phyloP scores from a whole-genome alignment of 2,113 vertebrate species.

The Mustela nigripes region DNA sequence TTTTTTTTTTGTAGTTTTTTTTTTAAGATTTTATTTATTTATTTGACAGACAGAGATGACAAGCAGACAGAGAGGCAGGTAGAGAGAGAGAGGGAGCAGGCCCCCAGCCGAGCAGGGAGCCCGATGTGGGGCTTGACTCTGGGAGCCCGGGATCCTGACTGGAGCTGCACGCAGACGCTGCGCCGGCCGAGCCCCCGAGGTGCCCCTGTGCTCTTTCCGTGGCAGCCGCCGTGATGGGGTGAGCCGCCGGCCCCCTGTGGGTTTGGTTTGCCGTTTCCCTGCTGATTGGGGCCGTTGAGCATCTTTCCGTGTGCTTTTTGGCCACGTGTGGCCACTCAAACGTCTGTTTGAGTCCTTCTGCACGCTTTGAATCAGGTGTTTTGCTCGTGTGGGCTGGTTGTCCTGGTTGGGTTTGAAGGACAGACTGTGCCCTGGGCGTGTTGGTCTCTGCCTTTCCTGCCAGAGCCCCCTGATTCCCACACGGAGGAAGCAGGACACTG shows the following conservation, averaged over 20 bases:
- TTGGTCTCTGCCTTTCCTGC: too few relatives aligned
- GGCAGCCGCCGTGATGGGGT: not conserved
- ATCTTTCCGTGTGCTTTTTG: too few relatives aligned
- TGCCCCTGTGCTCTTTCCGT: too few relatives aligned
- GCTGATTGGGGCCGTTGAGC: not conserved
- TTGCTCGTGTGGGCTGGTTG: too few relatives aligned
- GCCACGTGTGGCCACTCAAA: not conserved
- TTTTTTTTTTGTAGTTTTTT: too few relatives aligned
- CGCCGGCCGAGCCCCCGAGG: not conserved
- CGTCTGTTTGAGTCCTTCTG: not conserved
- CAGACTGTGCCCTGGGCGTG: rapidly evolving
- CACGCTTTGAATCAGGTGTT: not conserved
- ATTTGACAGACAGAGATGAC: too few relatives aligned
- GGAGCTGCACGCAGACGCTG: not conserved
- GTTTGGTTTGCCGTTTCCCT: not conserved
- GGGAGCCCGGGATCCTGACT: not conserved
- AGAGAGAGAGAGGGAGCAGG: too few relatives aligned
- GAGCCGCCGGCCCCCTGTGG: not conserved
- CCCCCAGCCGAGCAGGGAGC: not conserved
- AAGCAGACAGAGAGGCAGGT: too few relatives aligned
- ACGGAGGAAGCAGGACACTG: not conserved
- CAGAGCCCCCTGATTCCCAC: rapidly evolving
- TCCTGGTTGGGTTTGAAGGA: not conserved
- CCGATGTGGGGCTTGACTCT: rapidly evolving
- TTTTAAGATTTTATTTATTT: too few relatives aligned